Conservation (phyloP, 1,140 invertebrate species). For the Cydia splendana region DNA sequence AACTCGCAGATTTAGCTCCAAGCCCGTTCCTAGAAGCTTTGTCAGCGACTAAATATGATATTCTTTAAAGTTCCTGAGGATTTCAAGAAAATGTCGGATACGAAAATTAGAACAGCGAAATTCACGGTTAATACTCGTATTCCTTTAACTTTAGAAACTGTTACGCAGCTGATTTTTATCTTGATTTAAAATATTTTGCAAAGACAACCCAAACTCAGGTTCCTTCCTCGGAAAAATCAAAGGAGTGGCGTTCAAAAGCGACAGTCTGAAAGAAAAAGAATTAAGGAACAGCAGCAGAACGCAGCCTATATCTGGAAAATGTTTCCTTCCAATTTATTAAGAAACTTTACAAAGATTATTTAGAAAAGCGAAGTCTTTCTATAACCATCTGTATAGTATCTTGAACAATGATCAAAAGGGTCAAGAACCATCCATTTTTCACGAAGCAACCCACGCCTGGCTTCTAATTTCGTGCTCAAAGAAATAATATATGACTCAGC, state of each 20-base stretch:
- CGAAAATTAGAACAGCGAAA: no score
- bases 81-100: not conserved
- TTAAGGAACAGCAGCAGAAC: no score
- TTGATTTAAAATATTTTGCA: no score
- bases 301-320: no score
- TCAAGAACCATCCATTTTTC: not conserved
- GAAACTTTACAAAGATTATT: not conserved
- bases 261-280: no score
- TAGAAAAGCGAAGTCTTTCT: not conserved
- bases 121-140: no score
- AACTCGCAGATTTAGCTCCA: constrained; percentile 20
- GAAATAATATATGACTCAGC: not conserved
- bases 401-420: not conserved
- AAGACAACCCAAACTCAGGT: no score
- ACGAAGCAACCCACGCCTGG: not conserved
- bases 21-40: constrained; percentile 2
- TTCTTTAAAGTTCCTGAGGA: not conserved
- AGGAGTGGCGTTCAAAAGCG: no score
- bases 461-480: constrained; percentile 13
- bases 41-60: not conserved
- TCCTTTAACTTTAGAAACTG: no score
- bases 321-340: no score
- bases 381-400: not conserved
- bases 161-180: no score
- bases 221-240: no score